Conservation (phyloP, 2,888 invertebrate genomes). For the Atethmia centrago region DNA sequence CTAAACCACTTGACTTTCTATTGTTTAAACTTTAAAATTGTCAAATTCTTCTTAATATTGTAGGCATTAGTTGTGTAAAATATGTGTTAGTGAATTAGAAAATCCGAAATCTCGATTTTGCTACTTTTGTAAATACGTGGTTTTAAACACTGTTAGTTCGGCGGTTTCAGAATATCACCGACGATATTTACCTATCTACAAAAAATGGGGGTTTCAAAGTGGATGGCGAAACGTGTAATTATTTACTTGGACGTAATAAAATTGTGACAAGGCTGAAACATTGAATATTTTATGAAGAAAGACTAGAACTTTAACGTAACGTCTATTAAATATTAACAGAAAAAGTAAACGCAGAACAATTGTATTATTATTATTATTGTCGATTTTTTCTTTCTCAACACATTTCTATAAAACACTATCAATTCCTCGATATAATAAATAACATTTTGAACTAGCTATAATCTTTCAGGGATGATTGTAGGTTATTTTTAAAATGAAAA, state of each 20-base stretch:
- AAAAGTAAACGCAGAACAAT: background rate
- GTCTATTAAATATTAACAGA: constrained; percentile 4
- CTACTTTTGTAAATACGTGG: too few relatives aligned
- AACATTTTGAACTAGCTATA: background rate
- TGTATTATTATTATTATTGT: background rate
- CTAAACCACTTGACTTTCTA: too few relatives aligned
- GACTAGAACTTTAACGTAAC: background rate
- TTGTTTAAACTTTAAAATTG: too few relatives aligned
- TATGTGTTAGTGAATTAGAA: too few relatives aligned
- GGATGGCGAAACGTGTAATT: background rate
- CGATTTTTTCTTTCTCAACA: background rate
- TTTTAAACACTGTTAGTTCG: too few relatives aligned
- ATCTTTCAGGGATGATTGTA: background rate
- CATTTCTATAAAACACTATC: background rate
- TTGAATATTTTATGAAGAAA: constrained; percentile 36
- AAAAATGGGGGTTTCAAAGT: background rate
- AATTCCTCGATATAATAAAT: background rate
- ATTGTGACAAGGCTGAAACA: background rate
- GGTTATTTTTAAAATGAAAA: background rate
- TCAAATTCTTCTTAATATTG: too few relatives aligned
- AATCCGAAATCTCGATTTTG: too few relatives aligned
- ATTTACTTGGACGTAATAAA: background rate
- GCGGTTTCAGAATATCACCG: too few relatives aligned
- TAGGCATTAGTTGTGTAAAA: too few relatives aligned
- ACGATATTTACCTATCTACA: background rate